phyloP scores from a whole-genome alignment of 2,888 invertebrate genomes.

The Eupithecia exiguata region DNA sequence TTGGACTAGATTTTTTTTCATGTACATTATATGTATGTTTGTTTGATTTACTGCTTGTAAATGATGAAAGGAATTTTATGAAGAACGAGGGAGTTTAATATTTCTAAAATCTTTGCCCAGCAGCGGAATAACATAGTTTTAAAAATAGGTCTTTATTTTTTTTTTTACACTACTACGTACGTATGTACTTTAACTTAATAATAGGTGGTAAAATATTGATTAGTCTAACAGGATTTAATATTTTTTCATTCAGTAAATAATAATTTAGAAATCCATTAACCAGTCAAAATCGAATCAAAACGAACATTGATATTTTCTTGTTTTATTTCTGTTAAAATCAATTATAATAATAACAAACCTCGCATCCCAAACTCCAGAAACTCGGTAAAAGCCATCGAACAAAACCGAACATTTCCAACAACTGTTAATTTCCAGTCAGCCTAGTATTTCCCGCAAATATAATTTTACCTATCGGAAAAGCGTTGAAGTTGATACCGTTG shows the following conservation, averaged over 20 bases:
- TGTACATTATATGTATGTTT: background rate
- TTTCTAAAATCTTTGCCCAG: too few relatives aligned
- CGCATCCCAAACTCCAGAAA: background rate
- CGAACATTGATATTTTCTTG: background rate
- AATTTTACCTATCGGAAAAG: conserved; percentile 66
- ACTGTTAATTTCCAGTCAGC: conserved; percentile 24
- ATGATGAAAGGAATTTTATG: background rate
- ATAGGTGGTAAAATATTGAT: too few relatives aligned
- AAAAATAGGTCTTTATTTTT: too few relatives aligned
- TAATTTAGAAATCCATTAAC: background rate
- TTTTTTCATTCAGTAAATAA: too few relatives aligned
- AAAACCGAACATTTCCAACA: conserved; percentile 13
- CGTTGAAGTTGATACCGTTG: conserved; percentile 44
- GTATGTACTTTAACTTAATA: too few relatives aligned
- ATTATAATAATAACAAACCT: background rate
- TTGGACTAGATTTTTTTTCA: conserved; percentile 15
- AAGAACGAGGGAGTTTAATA: background rate
- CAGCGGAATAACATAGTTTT: too few relatives aligned
- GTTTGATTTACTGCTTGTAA: background rate
- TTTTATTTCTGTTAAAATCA: background rate
- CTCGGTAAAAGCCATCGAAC: conserved; percentile 14
- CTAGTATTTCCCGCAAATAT: conserved; percentile 47
- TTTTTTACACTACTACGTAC: too few relatives aligned
- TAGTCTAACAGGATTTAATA: too few relatives aligned
- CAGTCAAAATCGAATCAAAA: background rate